Evolutionary conservation across 2,888 invertebrate species (phyloP), one percentile per base, ranked within the genome.

Genomic region (Xestobium rufovillosum): DNA sequence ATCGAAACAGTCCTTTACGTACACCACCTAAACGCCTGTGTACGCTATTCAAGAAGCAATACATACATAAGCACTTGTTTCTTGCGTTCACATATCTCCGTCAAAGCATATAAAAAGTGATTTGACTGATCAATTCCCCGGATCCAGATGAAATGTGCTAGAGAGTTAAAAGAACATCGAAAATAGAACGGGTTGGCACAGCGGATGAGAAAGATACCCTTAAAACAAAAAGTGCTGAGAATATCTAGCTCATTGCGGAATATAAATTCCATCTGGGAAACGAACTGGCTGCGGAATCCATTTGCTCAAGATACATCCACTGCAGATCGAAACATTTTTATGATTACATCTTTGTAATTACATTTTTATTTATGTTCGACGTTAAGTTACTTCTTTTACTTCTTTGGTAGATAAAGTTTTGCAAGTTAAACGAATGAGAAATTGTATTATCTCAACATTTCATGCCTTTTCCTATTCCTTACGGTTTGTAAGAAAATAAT

Each of bases 321-420:
- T 36, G 41, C 34, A 41, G 48, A 56, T 56, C 51, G 53, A 52
- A 54, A 50, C 53, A 50, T 49, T 52, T 55, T 51, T 51, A 50
- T 50, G 55, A 57, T 57, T 53, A 53, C 50, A 55, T 57, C 54
- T 51, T 43, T 49, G 53, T 56, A 56, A 56, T 56, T 56, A 52
- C 53, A 54, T 53, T 56, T 53, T 55, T 56, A 56, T 55, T 56
- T 55, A 51, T 54, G 52, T 55, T 45, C 35, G 33, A 31, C 39
- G 23, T 45, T 42, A 10, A 13, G 37, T 26, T 31, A 31, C 29
- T 38, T 33, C 19, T 34, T 14, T 14, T 31, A 26, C 27, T 31
- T 28, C 12, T 26, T 17, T 17, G 34, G 19, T 28, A 16, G 33
- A 29, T 14, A 9, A 14, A 14, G 34, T 10, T 29, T 15, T 31